Evolutionary conservation across 1,140 invertebrate genomes (phyloP).

Genomic region (Drosophila setifemur): DNA sequence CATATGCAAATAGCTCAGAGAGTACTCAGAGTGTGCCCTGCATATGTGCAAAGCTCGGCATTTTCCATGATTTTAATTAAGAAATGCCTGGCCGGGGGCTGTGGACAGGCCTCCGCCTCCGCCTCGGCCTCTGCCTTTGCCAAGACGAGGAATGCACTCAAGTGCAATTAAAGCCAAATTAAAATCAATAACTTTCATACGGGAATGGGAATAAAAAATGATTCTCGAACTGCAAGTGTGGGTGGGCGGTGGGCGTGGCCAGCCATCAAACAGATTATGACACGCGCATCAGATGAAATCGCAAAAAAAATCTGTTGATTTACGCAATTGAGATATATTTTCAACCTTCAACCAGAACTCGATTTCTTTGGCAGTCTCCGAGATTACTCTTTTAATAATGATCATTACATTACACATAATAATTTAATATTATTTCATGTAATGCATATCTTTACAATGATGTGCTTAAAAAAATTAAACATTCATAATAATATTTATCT

Average conservation of each 20-base stretch:
- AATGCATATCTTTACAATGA: too few species aligned
- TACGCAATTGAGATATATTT: conserved; percentile 64
- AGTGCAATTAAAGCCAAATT: conserved; percentile 78
- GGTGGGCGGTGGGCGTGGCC: conserved; percentile 1
- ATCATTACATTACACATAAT: too few species aligned
- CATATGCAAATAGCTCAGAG: conserved; percentile 49
- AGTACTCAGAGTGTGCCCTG: neutral
- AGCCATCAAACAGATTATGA: conserved; percentile 71
- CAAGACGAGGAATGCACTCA: conserved; percentile 60
- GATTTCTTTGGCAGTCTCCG: too few species aligned
- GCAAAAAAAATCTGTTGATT: conserved; percentile 51
- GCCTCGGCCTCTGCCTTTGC: neutral
- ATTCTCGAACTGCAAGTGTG: conserved; percentile 5
- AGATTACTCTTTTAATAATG: neutral
- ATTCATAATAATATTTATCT: neutral
- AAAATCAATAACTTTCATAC: conserved; percentile 77
- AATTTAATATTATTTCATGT: too few species aligned
- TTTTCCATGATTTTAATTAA: conserved; percentile 73
- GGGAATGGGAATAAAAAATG: conserved; percentile 36
- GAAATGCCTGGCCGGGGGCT: conserved; percentile 52
- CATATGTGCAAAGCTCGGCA: conserved; percentile 14
- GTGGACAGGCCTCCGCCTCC: conserved; percentile 20
- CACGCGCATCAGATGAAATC: conserved; percentile 40
- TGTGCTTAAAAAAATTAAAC: neutral
- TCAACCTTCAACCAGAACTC: conserved; percentile 9